A percentile compares a stretch with the other conserved stretches of the same genome.
These are phyloP conservation scores for Orbicella faveolata DNA, from an alignment of 64 coral and sea anemone genomes.

Conservation along the genomic window DNA sequence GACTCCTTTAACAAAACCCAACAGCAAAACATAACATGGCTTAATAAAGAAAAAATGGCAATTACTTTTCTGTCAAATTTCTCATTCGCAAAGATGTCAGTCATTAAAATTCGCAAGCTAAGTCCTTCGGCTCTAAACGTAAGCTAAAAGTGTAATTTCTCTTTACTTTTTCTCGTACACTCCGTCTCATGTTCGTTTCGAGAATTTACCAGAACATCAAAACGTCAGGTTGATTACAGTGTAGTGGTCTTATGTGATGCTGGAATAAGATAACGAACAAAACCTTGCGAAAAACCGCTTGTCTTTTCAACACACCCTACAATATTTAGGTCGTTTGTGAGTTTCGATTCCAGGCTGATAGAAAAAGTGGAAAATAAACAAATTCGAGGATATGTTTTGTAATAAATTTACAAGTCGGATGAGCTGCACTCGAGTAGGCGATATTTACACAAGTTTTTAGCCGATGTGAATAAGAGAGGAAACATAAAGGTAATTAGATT, in stretches of 20 bases:
- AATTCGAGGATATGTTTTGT: background rate
- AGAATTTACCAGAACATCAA: no score
- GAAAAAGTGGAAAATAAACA: no score
- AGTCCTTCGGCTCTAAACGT: background rate
- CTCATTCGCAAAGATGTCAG: background rate
- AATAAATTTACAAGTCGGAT: background rate
- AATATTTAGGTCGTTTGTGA: no score
- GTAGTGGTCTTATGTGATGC: no score
- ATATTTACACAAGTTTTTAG: background rate
- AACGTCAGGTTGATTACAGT: no score
- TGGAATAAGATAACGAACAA: no score
- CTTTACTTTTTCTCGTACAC: no score
- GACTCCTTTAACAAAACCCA: background rate
- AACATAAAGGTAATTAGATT: background rate
- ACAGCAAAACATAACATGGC: background rate
- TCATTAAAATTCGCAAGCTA: background rate
- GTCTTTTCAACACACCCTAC: no score
- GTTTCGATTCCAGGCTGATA: no score
- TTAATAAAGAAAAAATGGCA: slow-evolving; percentile 3
- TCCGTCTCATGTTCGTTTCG: no score
- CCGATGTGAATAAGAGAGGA: background rate
- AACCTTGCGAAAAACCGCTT: no score
- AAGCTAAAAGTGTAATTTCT: no score
- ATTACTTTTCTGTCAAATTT: background rate
- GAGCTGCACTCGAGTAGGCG: background rate